Base-by-base conservation (phyloP, 2,797 vertebrate genomes). In the Sebastes melanostomus region DNA sequence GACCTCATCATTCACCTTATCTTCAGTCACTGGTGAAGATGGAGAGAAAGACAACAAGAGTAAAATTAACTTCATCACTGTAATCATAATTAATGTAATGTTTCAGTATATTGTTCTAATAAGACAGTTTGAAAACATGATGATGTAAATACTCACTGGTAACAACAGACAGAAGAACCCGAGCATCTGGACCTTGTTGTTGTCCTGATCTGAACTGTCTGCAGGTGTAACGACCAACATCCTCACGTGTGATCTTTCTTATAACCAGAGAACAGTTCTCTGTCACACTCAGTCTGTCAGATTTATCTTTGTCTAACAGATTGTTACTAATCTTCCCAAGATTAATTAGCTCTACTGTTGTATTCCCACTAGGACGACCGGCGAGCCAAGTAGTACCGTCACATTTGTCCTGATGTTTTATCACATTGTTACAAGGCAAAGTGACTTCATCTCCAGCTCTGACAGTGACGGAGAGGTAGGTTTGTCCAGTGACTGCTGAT, bases 1-100 rank as follows among this genome's bases (percentile, higher is more conserved):
- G 27, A 22, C 8, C 0, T 0, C 0, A 4, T 61, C 2, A 2
- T 1, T 0, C 1, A 0, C 0, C 14, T 11, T 1, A 0, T n/a
- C 4, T 25, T 8, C 30, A 10, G 2, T 22, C 3, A 66, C 83
- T 84, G 78, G 12, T 50, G 58, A 69, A 66, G 60, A 75, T 27
- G 22, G 25, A 42, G 14, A 59, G 3, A 54, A 29, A 70, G 18
- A 27, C 12, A 60, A 61, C 11, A 68, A 68, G 36, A 25, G 42
- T 14, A 0, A 46, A 46, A 46, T 56, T 1, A 24, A 66, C 13
- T 22, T 66, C 5, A 36, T 25, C 24, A 25, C 24, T 25, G 25
- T 27, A 27, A 4, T 12, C 34, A 46, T 1, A 54, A 36, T 22
- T 18, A 36, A 0, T 34, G n/a, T 27, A 9, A 8, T 30, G 2